Evolutionary conservation across 2,888 invertebrate species (phyloP).

Genomic region (Drosophila melanosoma): DNA sequence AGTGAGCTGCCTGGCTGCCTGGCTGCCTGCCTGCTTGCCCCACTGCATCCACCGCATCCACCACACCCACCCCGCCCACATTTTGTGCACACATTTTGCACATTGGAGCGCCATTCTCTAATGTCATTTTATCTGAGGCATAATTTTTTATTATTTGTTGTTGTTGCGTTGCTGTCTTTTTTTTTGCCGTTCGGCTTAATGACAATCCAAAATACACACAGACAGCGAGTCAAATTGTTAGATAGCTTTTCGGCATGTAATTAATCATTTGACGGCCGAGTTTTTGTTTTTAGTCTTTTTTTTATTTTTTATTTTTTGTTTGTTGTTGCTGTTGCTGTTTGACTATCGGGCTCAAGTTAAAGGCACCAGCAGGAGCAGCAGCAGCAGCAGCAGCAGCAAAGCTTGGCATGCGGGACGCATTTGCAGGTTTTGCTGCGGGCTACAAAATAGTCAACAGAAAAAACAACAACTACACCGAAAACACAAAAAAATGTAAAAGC

Average conservation of each 20-base stretch:
- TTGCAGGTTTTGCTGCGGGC: conserved; percentile 71
- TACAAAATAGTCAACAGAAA: conserved; percentile 29
- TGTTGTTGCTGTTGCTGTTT: conserved; percentile 15
- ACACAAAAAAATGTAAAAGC: conserved; percentile 11
- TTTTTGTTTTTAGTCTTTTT: conserved; percentile 29
- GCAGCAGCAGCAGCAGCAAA: conserved; percentile 13
- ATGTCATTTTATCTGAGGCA: conserved; percentile 82
- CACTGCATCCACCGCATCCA: neutral
- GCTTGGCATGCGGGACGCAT: conserved; percentile 63
- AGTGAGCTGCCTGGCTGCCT: conserved; percentile 54
- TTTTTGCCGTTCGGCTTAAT: conserved; percentile 69
- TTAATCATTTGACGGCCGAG: conserved; percentile 74
- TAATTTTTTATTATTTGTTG: conserved; percentile 79
- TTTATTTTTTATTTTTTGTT: conserved; percentile 7
- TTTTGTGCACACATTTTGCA: conserved; percentile 35
- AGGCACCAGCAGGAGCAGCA: conserved; percentile 35
- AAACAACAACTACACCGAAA: neutral
- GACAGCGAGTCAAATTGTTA: conserved; percentile 79
- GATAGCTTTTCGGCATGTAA: conserved; percentile 81
- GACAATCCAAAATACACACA: conserved; percentile 67
- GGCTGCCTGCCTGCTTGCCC: conserved; percentile 2
- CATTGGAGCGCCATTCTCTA: conserved; percentile 66
- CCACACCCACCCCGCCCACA: neutral
- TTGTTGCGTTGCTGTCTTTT: conserved; percentile 28
- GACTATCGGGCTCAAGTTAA: conserved; percentile 38